phyloP scores from a whole-genome alignment of 1,140 invertebrate genomes.

The Trichonephila clavata region DNA sequence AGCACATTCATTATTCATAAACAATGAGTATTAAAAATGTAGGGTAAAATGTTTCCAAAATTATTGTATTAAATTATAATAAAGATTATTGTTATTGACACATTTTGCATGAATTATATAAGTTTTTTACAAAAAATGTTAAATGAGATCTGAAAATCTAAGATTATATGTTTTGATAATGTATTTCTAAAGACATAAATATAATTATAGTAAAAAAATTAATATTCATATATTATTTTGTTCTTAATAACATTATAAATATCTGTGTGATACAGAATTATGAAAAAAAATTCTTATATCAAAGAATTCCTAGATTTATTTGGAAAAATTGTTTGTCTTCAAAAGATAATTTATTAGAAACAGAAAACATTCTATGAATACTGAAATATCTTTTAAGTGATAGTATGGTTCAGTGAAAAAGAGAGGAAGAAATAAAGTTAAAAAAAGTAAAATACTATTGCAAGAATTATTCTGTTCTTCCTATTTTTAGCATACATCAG shows the following conservation, averaged over 20 bases:
- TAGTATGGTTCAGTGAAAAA: background rate
- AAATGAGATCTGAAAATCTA: too few relatives aligned
- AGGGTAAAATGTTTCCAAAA: too few relatives aligned
- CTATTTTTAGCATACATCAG: too few relatives aligned
- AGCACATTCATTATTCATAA: too few relatives aligned
- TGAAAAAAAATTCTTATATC: background rate
- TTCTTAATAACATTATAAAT: background rate
- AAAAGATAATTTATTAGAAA: background rate
- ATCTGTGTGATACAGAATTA: background rate
- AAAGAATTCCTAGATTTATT: background rate
- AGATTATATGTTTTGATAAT: background rate
- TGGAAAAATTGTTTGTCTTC: background rate
- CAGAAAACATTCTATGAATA: background rate
- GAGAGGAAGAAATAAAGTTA: too few relatives aligned
- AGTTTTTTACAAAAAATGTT: too few relatives aligned
- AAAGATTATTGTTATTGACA: too few relatives aligned
- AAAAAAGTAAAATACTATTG: background rate
- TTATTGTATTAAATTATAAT: too few relatives aligned
- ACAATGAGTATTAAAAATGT: too few relatives aligned
- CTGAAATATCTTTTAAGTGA: background rate
- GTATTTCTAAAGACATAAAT: background rate
- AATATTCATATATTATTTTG: too few relatives aligned
- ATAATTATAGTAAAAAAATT: background rate
- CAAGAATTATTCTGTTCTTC: too few relatives aligned
- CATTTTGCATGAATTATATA: too few relatives aligned